Conservation (phyloP, 2,888 invertebrate genomes). For the Euplexia lucipara region DNA sequence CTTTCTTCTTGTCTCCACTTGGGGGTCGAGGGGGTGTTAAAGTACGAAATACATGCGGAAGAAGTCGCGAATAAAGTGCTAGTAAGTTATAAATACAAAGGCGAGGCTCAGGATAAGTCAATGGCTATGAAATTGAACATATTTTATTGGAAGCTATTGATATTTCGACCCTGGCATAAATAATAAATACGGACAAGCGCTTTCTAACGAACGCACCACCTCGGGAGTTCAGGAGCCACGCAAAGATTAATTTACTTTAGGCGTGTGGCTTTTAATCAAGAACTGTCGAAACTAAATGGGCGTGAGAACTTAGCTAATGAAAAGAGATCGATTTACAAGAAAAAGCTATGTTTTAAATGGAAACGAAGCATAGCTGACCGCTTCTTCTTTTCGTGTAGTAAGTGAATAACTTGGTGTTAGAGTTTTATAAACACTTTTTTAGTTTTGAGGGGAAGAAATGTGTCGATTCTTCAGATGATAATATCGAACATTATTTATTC, state of each 20-base stretch:
- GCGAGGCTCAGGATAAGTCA: conserved; percentile 16
- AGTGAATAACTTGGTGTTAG: too few species aligned
- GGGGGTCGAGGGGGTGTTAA: too few species aligned
- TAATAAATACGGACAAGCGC: conserved; percentile 24
- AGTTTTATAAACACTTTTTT: too few species aligned
- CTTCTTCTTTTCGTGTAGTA: too few species aligned
- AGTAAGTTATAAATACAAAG: neutral
- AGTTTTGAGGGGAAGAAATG: too few species aligned
- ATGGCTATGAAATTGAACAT: conserved; percentile 21
- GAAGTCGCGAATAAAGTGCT: too few species aligned
- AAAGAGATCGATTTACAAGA: neutral
- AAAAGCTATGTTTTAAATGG: neutral
- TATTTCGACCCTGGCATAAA: conserved; percentile 45
- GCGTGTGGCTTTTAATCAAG: conserved; percentile 43
- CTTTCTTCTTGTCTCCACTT: too few species aligned
- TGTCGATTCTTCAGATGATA: too few species aligned
- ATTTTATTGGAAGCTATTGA: conserved; percentile 34
- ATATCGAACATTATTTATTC: too few species aligned
- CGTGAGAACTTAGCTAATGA: conserved; percentile 6
- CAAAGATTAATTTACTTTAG: conserved; percentile 42
- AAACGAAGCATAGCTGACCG: neutral
- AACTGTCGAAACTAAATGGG: conserved; percentile 10
- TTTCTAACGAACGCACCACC: conserved; percentile 40
- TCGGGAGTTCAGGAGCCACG: conserved; percentile 48
- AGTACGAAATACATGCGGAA: too few species aligned